Percentiles rank a stretch among this genome's conserved stretches.
These are phyloP conservation scores for Bradypus variegatus DNA, from an alignment of 2,797 vertebrate species.

Conservation along the genomic window DNA sequence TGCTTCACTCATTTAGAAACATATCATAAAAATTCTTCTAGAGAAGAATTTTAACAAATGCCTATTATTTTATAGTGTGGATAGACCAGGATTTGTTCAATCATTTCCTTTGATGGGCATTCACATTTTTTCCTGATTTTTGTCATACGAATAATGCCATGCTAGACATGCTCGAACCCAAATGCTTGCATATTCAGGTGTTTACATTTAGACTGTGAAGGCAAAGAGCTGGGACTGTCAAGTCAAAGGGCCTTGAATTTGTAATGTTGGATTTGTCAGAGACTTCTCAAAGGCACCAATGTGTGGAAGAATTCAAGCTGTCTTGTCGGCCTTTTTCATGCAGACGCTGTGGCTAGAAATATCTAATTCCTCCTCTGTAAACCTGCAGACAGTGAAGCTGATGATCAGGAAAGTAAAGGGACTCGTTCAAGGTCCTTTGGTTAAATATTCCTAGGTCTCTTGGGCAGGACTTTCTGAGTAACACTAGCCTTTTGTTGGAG, in stretches of 20 bases:
- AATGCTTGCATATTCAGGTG: fast-evolving
- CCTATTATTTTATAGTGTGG: not conserved
- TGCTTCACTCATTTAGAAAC: not conserved
- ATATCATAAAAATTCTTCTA: not conserved
- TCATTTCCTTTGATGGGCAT: not conserved
- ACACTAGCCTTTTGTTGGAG: not conserved
- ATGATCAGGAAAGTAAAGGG: not conserved
- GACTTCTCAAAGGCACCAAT: not conserved
- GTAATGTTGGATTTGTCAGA: too few relatives aligned
- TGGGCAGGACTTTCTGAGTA: not conserved
- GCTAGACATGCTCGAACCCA: fast-evolving
- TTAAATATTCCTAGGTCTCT: not conserved
- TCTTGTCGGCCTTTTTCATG: not conserved
- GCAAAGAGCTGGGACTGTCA: not conserved
- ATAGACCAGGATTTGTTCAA: not conserved
- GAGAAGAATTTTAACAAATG: not conserved
- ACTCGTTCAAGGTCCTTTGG: too few relatives aligned
- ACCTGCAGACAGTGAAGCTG: not conserved
- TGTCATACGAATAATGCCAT: too few relatives aligned
- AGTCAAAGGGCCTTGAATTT: not conserved
- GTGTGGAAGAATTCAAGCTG: not conserved
- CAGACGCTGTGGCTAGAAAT: not conserved
- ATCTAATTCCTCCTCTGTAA: too few relatives aligned
- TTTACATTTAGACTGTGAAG: fast-evolving
- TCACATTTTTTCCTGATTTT: not conserved